These are phyloP conservation scores for Myiozetetes cayanensis DNA, from an alignment of 2,113 vertebrate genomes.

Conservation along the genomic window DNA sequence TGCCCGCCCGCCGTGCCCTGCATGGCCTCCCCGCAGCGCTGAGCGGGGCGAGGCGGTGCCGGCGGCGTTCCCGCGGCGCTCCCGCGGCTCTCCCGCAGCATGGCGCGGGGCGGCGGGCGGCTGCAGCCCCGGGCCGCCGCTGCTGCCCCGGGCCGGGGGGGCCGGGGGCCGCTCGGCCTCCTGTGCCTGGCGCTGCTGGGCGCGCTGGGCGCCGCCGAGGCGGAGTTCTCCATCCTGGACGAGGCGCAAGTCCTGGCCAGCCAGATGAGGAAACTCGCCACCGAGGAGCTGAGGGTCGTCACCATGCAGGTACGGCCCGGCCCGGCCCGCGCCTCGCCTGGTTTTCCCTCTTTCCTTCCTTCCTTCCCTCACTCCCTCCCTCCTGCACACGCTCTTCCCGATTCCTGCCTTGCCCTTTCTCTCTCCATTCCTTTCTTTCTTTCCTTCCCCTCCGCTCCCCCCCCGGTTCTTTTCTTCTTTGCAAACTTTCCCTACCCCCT, in stretches of 20 bases:
- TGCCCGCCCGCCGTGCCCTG: too few relatives aligned
- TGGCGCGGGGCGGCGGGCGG: too few relatives aligned
- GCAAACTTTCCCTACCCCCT: neutral
- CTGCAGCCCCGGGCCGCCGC: too few relatives aligned
- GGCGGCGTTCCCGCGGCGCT: too few relatives aligned
- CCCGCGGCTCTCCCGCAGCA: too few relatives aligned
- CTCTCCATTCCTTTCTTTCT: neutral
- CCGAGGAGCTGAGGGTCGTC: slow-evolving; percentile 91
- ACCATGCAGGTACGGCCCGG: slow-evolving; percentile 89
- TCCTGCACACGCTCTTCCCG: neutral
- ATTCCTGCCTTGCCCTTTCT: neutral
- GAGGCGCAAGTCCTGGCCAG: slow-evolving; percentile 89
- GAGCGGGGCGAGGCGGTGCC: too few relatives aligned
- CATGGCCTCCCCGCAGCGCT: too few relatives aligned
- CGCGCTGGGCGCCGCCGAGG: slow-evolving; percentile 77
- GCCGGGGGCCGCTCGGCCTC: slow-evolving; percentile 54
- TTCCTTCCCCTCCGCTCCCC: too few relatives aligned
- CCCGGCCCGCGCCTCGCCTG: neutral
- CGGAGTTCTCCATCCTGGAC: slow-evolving; percentile 93
- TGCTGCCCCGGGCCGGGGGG: neutral
- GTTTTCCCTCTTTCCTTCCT: neutral
- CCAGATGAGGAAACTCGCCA: slow-evolving; percentile 91
- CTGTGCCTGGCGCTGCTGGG: slow-evolving; percentile 69
- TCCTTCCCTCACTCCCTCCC: neutral
- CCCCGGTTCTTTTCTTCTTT: neutral